Evolutionary conservation across 2,888 invertebrate genomes (phyloP), one percentile per base, ranked within the genome.

Genomic region (Brenthis ino): DNA sequence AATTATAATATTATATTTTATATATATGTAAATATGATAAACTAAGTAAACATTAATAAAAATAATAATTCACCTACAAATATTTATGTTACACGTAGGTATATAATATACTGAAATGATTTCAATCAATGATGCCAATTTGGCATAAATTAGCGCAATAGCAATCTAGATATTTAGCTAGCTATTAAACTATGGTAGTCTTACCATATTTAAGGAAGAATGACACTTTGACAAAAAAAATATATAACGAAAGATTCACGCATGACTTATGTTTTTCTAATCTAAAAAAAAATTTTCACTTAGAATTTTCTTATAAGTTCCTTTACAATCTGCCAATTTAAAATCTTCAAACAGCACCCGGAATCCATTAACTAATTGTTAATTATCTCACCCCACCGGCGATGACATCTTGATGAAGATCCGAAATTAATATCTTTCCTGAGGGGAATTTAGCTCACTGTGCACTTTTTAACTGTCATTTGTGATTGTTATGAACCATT

Each of bases 351-450:
- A 48, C 51, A 55, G 24, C 61, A 20, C 48, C 55, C 67, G 56
- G 67, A 60, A 67, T 83, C 86, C 85, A 88, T 87, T 85, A 86
- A 82, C 82, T 87, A 87, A 88, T 87, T 86, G 85, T 84, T 86
- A 88, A 87, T 87, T 87, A 86, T 83, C 85, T 85, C 76, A 77
- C 81, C 80, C 77, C 70, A 63, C 57, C 60, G 70, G 74, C 68
- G 82, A 80, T 82, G 84, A 83, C 79, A 80, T 83, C 80, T 81
- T 83, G 83, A 85, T 83, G 84, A 79, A 85, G 78, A 81, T 74
- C 79, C 74, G 74, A 78, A 80, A 82, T 84, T 83, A 77, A 78
- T 80, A 76, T 76, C 80, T 78, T 74, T 76, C 66, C 70, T 64
- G 51, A 37, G 65, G 67, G 70, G 65, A 65, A 65, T 67, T 20